Conservation (phyloP, 2,888 invertebrate genomes). For the Furcula furcula region DNA sequence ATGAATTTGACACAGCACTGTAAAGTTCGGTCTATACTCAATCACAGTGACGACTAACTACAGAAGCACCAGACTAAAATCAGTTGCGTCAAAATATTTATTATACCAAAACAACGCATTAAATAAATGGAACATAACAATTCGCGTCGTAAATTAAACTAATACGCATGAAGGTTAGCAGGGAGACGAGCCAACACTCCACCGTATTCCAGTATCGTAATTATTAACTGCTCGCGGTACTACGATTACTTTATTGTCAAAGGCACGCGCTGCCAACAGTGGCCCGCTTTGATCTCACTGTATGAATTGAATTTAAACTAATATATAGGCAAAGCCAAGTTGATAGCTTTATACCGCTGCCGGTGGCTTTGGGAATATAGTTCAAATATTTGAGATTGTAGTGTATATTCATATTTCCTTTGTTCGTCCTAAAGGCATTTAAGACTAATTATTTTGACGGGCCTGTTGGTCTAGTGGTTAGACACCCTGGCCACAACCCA, state of each 20-base stretch:
- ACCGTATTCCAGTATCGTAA: constrained; percentile 38
- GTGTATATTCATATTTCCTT: too few species aligned
- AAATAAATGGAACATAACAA: constrained; percentile 46
- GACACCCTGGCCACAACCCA: too few species aligned
- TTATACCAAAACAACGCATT: constrained; percentile 26
- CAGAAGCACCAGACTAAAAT: constrained; percentile 25
- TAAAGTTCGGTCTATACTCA: too few species aligned
- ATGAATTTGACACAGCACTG: too few species aligned
- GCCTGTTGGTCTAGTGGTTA: too few species aligned
- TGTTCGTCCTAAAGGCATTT: too few species aligned
- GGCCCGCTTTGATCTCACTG: constrained; percentile 62
- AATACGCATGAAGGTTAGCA: constrained; percentile 44
- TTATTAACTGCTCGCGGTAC: constrained; percentile 32
- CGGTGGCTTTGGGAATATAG: constrained; percentile 27
- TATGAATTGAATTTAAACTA: constrained; percentile 48
- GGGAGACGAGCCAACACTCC: constrained; percentile 35
- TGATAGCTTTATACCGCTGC: constrained; percentile 58
- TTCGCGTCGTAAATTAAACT: constrained; percentile 45
- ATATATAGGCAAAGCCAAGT: constrained; percentile 48
- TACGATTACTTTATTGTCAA: constrained; percentile 51
- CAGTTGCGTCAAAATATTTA: constrained; percentile 25
- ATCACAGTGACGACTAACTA: too few species aligned
- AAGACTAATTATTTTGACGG: too few species aligned
- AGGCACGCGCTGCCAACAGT: constrained; percentile 49
- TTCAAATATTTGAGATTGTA: neutral